Evolutionary conservation across 2,113 vertebrate genomes (phyloP).

Genomic region (Paracanthobrama guichenoti): DNA sequence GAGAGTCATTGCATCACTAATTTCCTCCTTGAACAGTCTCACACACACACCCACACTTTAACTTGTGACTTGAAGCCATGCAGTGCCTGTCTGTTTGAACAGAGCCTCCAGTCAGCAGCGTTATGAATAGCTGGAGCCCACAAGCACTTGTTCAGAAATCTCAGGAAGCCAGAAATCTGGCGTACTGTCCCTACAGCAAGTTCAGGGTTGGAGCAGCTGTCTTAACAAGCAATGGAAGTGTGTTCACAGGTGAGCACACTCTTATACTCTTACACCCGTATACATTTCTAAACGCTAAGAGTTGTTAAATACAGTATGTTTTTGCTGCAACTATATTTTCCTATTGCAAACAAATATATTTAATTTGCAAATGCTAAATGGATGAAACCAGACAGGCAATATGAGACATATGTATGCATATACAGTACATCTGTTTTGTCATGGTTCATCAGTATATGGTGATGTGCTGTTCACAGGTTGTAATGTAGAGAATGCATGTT

Average conservation of each 20-base stretch:
- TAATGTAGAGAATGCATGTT: slow-evolving; percentile 81
- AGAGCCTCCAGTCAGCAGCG: neutral
- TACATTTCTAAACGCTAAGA: too few relatives aligned
- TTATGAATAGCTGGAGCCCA: slow-evolving; percentile 4
- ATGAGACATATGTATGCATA: too few relatives aligned
- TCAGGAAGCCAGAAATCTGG: slow-evolving; percentile 72
- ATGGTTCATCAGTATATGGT: neutral
- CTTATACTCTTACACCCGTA: too few relatives aligned
- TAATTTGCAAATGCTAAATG: too few relatives aligned
- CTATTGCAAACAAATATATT: too few relatives aligned
- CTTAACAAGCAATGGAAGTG: slow-evolving; percentile 72
- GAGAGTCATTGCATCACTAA: neutral
- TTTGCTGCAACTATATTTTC: neutral
- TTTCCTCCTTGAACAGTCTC: neutral
- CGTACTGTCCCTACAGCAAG: slow-evolving; percentile 84
- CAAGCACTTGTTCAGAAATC: slow-evolving; percentile 51
- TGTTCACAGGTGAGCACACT: slow-evolving; percentile 78
- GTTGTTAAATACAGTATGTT: neutral
- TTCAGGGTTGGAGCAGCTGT: slow-evolving; percentile 84
- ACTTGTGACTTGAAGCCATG: slow-evolving; percentile 2
- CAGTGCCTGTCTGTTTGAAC: neutral
- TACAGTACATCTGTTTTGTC: neutral
- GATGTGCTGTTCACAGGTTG: slow-evolving; percentile 72
- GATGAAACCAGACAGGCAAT: too few relatives aligned
- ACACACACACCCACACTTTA: neutral